Evolutionary conservation across 1,140 invertebrate genomes (phyloP).

Genomic region (Diplogasteroides magnus): DNA sequence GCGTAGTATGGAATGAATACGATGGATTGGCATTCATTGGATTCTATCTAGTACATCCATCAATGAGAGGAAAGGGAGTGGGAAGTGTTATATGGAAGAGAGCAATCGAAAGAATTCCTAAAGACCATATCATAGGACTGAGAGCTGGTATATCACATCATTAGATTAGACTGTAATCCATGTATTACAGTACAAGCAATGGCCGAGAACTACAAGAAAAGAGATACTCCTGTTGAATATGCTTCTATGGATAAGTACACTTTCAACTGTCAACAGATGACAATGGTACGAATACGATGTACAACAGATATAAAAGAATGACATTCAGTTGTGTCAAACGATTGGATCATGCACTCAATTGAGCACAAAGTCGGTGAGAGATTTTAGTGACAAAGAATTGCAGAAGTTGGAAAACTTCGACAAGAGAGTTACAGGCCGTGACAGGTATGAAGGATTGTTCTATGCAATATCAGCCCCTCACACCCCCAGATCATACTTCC

Average conservation of each 20-base stretch:
- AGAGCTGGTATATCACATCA: conserved; percentile 7
- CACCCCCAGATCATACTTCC: no score
- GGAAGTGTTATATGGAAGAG: conserved; percentile 11
- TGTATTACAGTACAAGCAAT: conserved; percentile 5
- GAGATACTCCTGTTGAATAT: conserved; percentile 8
- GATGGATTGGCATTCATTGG: conserved; percentile 16
- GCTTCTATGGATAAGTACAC: not conserved
- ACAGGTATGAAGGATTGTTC: conserved; percentile 10
- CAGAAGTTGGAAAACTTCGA: conserved; percentile 11
- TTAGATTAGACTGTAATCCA: not conserved
- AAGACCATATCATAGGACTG: conserved; percentile 9
- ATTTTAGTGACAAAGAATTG: conserved; percentile 2
- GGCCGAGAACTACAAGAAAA: conserved; percentile 10
- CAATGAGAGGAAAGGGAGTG: conserved; percentile 15
- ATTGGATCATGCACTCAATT: no score
- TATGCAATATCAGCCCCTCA: conserved; percentile 2
- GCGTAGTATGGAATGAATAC: conserved; percentile 24
- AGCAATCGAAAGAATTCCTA: conserved; percentile 13
- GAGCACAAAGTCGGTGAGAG: no score
- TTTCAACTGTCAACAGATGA: no score
- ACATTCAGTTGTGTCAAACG: no score
- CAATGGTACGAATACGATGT: no score
- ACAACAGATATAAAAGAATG: no score
- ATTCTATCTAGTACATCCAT: conserved; percentile 5
- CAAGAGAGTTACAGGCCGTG: conserved; percentile 8